Conservation (phyloP, 2,888 invertebrate genomes). For the Dysmachus trigonus region DNA sequence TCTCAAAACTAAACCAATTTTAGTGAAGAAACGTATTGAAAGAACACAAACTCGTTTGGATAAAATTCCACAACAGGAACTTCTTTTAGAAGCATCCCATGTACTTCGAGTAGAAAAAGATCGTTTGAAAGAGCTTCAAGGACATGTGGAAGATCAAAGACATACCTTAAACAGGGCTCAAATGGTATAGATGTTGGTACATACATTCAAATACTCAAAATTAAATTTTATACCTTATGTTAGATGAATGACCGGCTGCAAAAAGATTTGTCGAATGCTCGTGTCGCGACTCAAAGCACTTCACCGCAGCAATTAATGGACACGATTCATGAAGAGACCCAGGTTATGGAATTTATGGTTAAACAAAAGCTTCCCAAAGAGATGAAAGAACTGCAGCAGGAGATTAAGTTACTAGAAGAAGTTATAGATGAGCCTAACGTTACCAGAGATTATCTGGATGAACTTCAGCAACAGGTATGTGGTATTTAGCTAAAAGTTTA, state of each 20-base stretch:
- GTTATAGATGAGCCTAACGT: constrained; percentile 74
- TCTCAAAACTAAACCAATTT: background rate
- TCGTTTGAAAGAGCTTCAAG: constrained; percentile 51
- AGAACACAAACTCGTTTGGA: constrained; percentile 51
- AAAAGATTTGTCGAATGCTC: constrained; percentile 51
- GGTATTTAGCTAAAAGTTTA: no score
- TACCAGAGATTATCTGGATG: constrained; percentile 72
- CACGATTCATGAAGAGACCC: constrained; percentile 51
- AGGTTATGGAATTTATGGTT: constrained; percentile 76
- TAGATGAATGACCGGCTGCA: constrained; percentile 49
- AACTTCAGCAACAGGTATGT: constrained; percentile 71
- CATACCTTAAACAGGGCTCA: constrained; percentile 49
- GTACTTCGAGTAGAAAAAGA: constrained; percentile 52
- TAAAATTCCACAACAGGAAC: constrained; percentile 52
- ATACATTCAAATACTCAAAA: background rate
- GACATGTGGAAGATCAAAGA: constrained; percentile 52
- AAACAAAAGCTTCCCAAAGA: constrained; percentile 84
- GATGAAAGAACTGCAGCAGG: constrained; percentile 70
- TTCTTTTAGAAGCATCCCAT: constrained; percentile 52
- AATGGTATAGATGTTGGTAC: background rate
- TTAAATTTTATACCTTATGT: background rate
- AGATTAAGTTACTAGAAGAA: constrained; percentile 74
- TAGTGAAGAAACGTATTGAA: constrained; percentile 52
- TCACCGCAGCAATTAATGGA: constrained; percentile 51
- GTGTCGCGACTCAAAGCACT: constrained; percentile 48